phyloP scores from a whole-genome alignment of 1,140 invertebrate species.

The Ceratina australensis region DNA sequence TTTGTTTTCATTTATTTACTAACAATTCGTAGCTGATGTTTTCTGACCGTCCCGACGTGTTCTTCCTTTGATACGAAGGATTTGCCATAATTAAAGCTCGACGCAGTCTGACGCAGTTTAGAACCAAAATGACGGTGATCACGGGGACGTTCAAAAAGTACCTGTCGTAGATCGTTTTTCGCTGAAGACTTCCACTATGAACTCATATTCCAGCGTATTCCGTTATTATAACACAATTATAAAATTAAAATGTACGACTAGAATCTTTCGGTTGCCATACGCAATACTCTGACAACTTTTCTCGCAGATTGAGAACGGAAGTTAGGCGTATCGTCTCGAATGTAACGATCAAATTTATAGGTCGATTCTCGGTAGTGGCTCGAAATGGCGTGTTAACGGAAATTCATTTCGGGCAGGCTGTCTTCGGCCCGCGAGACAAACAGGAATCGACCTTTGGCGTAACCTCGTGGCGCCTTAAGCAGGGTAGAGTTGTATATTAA shows the following conservation, averaged over 20 bases:
- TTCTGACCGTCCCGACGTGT: not conserved
- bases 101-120: conserved; percentile 15
- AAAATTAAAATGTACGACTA: no score
- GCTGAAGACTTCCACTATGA: not conserved
- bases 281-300: no score
- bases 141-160: not conserved
- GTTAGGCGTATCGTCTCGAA: not conserved
- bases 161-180: conserved; percentile 17
- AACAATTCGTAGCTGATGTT: not conserved
- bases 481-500: not conserved
- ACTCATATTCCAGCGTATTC: not conserved
- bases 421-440: not conserved
- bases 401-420: not conserved
- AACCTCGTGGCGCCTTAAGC: conserved; percentile 2
- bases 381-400: no score
- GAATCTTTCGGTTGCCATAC: no score
- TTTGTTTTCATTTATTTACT: not conserved
- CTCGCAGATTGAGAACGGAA: no score
- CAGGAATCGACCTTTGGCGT: not conserved
- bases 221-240: no score
- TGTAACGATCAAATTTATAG: not conserved
- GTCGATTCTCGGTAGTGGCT: not conserved
- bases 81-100: not conserved
- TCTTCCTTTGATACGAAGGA: not conserved
- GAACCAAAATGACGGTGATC: not conserved